Percentiles rank a stretch among this genome's conserved stretches.
Evolutionary conservation across 2,888 invertebrate genomes (phyloP).

Genomic region (Tenthredo notha): DNA sequence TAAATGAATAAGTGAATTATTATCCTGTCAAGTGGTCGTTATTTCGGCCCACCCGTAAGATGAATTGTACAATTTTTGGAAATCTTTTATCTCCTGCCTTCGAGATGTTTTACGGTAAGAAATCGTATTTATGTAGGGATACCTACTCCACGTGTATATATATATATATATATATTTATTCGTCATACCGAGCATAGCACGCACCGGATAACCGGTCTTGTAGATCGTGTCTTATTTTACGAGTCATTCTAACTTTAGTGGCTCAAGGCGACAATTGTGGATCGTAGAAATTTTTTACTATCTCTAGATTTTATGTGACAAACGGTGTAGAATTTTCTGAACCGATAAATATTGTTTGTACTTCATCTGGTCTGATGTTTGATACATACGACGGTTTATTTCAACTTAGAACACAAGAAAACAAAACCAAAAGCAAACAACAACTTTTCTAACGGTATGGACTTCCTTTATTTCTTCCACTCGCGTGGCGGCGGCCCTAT

Average conservation of each 20-base stretch:
- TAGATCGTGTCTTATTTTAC: conserved; percentile 37
- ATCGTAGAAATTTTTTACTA: conserved; percentile 38
- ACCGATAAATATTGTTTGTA: conserved; percentile 37
- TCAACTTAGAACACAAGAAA: not conserved
- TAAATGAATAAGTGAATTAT: conserved; percentile 49
- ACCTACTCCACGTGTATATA: not conserved
- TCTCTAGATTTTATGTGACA: conserved; percentile 35
- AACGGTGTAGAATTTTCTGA: conserved; percentile 16
- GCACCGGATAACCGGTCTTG: conserved; percentile 46
- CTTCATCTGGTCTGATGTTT: conserved; percentile 2
- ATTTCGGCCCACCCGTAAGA: conserved; percentile 34
- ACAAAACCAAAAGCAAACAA: not conserved
- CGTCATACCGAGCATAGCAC: conserved; percentile 30
- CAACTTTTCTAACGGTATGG: not conserved
- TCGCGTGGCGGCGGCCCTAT: conserved; percentile 26
- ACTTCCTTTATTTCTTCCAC: conserved; percentile 29
- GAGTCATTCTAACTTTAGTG: conserved; percentile 45
- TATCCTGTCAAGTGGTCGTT: conserved; percentile 38
- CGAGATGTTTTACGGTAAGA: not conserved
- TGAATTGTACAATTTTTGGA: conserved; percentile 42
- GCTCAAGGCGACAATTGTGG: conserved; percentile 35
- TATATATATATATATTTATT: not conserved
- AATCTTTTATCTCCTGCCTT: conserved; percentile 6
- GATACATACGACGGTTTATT: not conserved
- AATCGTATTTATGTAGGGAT: not conserved